phyloP scores from a whole-genome alignment of 1,140 invertebrate genomes.

The Papilio machaon region DNA sequence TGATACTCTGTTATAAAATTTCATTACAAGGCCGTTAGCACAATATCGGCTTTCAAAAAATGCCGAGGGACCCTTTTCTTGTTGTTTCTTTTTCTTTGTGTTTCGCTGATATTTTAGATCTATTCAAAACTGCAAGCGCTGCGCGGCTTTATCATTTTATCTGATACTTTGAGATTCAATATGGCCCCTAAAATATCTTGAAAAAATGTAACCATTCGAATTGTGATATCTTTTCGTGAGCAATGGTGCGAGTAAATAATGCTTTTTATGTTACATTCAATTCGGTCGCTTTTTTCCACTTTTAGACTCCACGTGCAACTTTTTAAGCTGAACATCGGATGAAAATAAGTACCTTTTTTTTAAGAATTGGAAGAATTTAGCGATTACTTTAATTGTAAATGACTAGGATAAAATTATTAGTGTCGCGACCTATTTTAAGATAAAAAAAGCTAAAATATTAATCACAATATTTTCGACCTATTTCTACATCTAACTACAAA shows the following conservation, averaged over 20 bases:
- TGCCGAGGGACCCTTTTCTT: conserved; percentile 37
- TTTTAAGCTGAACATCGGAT: neutral
- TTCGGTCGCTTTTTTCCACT: neutral
- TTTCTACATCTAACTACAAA: neutral
- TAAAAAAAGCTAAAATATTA: neutral
- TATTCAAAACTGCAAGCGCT: conserved; percentile 50
- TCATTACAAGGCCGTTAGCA: conserved; percentile 37
- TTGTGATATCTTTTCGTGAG: conserved; percentile 29
- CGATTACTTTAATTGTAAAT: neutral
- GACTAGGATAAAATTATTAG: too few relatives aligned
- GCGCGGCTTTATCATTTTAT: conserved; percentile 51
- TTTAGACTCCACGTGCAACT: neutral
- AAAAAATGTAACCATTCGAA: conserved; percentile 21
- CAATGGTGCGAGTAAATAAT: conserved; percentile 25
- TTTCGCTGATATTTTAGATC: conserved; percentile 49
- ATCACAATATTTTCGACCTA: neutral
- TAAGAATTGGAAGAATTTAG: neutral
- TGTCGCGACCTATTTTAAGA: neutral
- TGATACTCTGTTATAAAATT: conserved; percentile 30
- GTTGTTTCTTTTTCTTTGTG: conserved; percentile 46
- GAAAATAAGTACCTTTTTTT: neutral
- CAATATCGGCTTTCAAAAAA: conserved; percentile 54
- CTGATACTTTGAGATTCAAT: conserved; percentile 45
- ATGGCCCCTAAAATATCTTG: conserved; percentile 28
- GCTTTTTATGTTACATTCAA: conserved; percentile 14